Percentiles rank a stretch among this genome's conserved stretches.
Conservation (phyloP, 2,888 invertebrate genomes). For the Microctonus brassicae region DNA sequence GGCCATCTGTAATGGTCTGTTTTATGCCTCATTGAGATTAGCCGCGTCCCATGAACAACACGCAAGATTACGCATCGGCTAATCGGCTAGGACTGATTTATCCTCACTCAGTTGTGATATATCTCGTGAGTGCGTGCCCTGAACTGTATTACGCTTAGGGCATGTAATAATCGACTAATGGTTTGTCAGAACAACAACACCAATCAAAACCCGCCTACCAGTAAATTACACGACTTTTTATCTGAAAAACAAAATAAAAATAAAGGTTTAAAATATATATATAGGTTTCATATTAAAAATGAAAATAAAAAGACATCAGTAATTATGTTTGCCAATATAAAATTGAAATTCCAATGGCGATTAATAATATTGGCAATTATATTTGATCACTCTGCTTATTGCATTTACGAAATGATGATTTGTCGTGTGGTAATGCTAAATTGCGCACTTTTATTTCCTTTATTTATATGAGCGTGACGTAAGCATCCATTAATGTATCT, state of each 20-base stretch:
- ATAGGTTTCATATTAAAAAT: conserved; percentile 1
- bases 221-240: too few relatives aligned
- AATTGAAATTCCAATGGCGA: too few relatives aligned
- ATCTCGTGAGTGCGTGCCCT: conserved; percentile 34
- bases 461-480: neutral
- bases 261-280: neutral
- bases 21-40: conserved; percentile 66
- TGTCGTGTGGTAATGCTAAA: conserved; percentile 16
- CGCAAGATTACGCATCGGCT: conserved; percentile 51
- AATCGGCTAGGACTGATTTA: conserved; percentile 37
- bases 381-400: conserved; percentile 1
- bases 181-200: neutral
- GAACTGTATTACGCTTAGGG: conserved; percentile 33
- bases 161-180: conserved; percentile 13
- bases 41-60: conserved; percentile 49
- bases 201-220: conserved; percentile 25
- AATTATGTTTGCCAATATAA: too few relatives aligned
- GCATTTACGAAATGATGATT: conserved; percentile 15
- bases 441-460: neutral
- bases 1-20: conserved; percentile 68
- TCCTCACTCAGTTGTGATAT: conserved; percentile 22
- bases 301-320: conserved; percentile 1
- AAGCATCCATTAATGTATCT: neutral
- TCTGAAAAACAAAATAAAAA: neutral
- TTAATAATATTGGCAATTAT: too few relatives aligned